These are phyloP conservation scores for Mercenaria mercenaria DNA, from an alignment of 1,140 invertebrate genomes.

Conservation along the genomic window DNA sequence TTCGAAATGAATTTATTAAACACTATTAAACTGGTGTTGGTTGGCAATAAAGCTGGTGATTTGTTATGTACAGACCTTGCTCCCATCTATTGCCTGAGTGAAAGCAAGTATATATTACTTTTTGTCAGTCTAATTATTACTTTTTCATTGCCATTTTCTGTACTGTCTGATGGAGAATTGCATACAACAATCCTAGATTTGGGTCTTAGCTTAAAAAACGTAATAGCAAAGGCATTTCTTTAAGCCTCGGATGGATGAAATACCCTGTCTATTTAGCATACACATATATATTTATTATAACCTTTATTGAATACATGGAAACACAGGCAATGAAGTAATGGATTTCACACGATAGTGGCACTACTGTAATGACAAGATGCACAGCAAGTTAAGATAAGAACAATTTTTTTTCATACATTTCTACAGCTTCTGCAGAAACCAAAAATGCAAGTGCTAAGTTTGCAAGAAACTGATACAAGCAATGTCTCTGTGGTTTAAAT, in stretches of 20 bases:
- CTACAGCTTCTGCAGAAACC: neutral
- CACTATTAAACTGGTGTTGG: conserved; percentile 31
- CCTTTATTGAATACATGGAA: neutral
- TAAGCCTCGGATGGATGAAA: neutral
- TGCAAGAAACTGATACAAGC: too few relatives aligned
- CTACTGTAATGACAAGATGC: conserved; percentile 14
- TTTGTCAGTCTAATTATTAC: conserved; percentile 37
- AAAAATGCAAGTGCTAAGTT: too few relatives aligned
- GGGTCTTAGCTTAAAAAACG: neutral
- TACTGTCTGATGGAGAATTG: neutral
- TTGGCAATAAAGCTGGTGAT: conserved; percentile 5
- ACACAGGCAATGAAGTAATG: neutral
- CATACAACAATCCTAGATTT: conserved; percentile 15
- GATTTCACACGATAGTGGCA: conserved; percentile 1
- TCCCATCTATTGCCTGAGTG: neutral
- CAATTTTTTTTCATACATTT: neutral
- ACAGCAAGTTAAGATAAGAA: neutral
- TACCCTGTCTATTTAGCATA: conserved; percentile 17
- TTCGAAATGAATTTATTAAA: conserved; percentile 33
- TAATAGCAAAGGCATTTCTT: conserved; percentile 23
- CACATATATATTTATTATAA: neutral
- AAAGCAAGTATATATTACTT: conserved; percentile 15
- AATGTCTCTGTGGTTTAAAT: too few relatives aligned
- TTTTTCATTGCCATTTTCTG: neutral
- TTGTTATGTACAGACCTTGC: neutral